Base-by-base conservation (phyloP, 1,140 invertebrate species). In the Luehdorfia chinensis region DNA sequence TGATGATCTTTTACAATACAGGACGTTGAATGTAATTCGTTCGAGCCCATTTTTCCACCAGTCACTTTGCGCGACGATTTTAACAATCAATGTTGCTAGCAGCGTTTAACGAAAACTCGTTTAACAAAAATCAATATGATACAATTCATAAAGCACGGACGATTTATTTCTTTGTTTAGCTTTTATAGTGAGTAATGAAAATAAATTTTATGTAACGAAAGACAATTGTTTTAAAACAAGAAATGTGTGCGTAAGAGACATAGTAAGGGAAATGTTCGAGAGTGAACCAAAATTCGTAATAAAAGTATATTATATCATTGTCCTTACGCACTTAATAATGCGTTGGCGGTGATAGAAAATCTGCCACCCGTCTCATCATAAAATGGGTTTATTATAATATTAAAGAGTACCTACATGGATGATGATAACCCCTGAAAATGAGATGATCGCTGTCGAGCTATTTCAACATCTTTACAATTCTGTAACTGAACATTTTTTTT, bases 241-340 rank as follows among this genome's bases (percentile, higher is more conserved):
- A n/a, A n/a, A n/a, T n/a, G n/a, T n/a, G 19, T 30, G 21, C 27
- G 25, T 66, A 67, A 78, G 59, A 70, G 67, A 62, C 50, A 63
- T 60, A 66, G 64, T 69, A 71, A 71, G 71, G 65, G 57, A 74
- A 77, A 72, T 66, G 74, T 71, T 70, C n/a, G n/a, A n/a, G n/a
- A n/a, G n/a, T n/a, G n/a, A n/a, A n/a, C n/a, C n/a, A n/a, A n/a
- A n/a, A n/a, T n/a, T n/a, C n/a, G n/a, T n/a, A n/a, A n/a, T n/a
- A n/a, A n/a, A n/a, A n/a, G n/a, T n/a, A n/a, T n/a, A n/a, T n/a
- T n/a, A n/a, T n/a, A n/a, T n/a, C n/a, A n/a, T n/a, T n/a, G n/a
- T n/a, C n/a, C n/a, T n/a, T n/a, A n/a, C n/a, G n/a, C n/a, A n/a
- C n/a, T n/a, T n/a, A n/a, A n/a, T n/a, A n/a, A n/a, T n/a, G n/a